Conservation (phyloP, 2,113 vertebrate genomes). For the Microcebus jonahi region DNA sequence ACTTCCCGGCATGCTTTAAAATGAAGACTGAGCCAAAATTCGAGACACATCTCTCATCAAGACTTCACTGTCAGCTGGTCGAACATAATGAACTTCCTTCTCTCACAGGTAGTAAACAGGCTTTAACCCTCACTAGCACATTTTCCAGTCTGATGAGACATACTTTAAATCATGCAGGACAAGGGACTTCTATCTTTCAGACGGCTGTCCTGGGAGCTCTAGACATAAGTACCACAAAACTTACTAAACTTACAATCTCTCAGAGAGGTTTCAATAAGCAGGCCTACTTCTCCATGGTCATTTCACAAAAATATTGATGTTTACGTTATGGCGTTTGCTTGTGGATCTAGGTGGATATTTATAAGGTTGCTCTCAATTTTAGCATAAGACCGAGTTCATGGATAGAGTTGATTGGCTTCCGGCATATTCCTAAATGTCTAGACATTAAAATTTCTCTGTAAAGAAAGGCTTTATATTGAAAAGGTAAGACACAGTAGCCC, state of each 20-base stretch:
- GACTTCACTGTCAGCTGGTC: constrained; percentile 17
- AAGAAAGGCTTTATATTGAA: background rate
- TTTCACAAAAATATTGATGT: background rate
- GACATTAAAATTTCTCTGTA: background rate
- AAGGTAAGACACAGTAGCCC: background rate
- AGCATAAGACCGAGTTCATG: background rate
- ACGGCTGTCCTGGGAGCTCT: background rate
- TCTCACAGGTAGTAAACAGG: constrained; percentile 55
- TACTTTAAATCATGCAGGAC: constrained; percentile 63
- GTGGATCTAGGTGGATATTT: background rate
- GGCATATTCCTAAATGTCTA: background rate
- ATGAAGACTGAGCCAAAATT: constrained; percentile 42
- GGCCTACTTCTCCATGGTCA: background rate
- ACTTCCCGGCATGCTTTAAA: constrained; percentile 49
- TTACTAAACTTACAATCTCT: background rate
- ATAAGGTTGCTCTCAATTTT: background rate
- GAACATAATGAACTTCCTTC: constrained; percentile 54
- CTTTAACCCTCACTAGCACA: constrained; percentile 58
- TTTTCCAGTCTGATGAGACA: constrained; percentile 72
- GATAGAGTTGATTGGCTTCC: background rate
- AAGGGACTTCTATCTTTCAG: background rate
- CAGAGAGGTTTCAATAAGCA: background rate
- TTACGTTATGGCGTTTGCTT: background rate
- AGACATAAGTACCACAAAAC: background rate
- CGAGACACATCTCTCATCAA: constrained; percentile 75